phyloP scores from a whole-genome alignment of 2,797 vertebrate species.

The Dicrostonyx torquatus region DNA sequence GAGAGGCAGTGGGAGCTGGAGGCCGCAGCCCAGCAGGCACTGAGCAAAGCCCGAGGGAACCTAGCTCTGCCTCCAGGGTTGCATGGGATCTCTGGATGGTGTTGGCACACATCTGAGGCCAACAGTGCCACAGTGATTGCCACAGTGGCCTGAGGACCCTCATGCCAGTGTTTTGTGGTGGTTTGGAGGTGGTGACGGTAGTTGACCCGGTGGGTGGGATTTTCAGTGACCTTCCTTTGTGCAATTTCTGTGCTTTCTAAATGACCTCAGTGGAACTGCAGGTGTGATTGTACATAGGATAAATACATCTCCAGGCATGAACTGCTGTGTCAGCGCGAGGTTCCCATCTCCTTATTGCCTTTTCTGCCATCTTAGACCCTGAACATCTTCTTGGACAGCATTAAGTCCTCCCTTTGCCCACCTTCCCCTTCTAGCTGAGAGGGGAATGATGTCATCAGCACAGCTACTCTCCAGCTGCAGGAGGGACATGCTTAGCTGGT shows the following conservation, averaged over 20 bases:
- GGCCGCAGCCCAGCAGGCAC: not conserved
- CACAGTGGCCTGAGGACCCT: not conserved
- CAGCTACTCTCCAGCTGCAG: not conserved
- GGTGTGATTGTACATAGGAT: not conserved
- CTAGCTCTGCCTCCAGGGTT: not conserved
- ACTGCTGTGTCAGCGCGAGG: not conserved
- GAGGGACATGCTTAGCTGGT: fast-evolving
- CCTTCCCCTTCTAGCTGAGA: no score
- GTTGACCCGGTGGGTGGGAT: fast-evolving
- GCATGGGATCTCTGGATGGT: fast-evolving
- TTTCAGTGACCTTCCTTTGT: not conserved
- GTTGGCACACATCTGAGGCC: fast-evolving
- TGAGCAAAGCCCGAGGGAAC: not conserved
- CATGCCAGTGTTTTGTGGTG: fast-evolving
- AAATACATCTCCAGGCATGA: fast-evolving
- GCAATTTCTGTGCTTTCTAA: not conserved
- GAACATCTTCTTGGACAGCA: not conserved
- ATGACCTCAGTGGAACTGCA: not conserved
- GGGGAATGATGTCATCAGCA: not conserved
- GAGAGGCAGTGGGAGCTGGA: fast-evolving
- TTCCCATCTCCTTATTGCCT: not conserved
- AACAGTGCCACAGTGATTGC: not conserved
- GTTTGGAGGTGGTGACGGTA: fast-evolving
- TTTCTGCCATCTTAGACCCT: fast-evolving
- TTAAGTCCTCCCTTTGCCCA: not conserved